Base-by-base conservation (phyloP, 2,113 vertebrate species). In the Telmatochromis sp. region DNA sequence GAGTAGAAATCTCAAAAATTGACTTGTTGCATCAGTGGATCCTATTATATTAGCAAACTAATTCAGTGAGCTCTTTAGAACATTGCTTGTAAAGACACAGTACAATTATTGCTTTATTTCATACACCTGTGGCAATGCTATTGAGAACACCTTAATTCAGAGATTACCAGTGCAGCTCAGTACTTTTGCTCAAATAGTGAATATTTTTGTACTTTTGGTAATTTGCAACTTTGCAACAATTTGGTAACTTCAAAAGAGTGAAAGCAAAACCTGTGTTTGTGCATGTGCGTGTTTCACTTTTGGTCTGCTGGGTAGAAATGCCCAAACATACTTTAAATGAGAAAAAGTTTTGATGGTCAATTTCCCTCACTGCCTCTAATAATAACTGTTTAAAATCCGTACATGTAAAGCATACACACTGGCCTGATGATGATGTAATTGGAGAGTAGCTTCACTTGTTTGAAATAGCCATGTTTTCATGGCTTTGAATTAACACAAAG, bases 401-500 rank as follows among this genome's bases (percentile, higher is more conserved):
- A 75, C 63, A 90, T 19, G 92, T 90, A 85, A 88, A 91, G 79
- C 40, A 17, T n/a, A 80, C 68, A 85, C n/a, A 17, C 19, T 51
- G 86, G 49, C 89, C 63, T 14, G 53, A 81, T 79, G 86, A 80
- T 93, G 92, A 94, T 86, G 87, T 92, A 92, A 94, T 81, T 92
- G 82, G 80, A 93, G 88, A 89, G 87, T 78, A 89, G 85, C 90
- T 58, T 54, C 47, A 45, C 87, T 90, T 86, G 86, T 93, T 93
- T 86, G 80, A 92, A 94, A 90, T 86, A 81, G 75, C 80, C 73
- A 53, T 42, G 81, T 90, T 95, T 93, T 92, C 89, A 73, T 86
- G 88, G 35, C 86, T 95, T 79, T 23, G 78, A 94, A 93, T 94
- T 94, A 92, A 88, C 83, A 82, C 83, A 88, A 83, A 87, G 83